Base-by-base conservation (phyloP, 2,888 invertebrate species). In the Trichogramma evanescens region DNA sequence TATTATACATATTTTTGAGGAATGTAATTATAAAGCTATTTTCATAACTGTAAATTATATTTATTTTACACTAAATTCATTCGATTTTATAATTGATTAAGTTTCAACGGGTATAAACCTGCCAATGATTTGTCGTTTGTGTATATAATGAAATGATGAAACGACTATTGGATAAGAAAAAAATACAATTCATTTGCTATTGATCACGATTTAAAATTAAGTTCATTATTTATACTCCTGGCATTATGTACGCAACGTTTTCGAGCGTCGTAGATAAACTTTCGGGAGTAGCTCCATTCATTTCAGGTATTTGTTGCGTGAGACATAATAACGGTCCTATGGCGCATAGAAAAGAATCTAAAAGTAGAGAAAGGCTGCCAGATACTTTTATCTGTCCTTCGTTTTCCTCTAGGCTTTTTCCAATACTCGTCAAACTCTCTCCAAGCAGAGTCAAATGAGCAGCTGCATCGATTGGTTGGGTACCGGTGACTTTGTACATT, bases 361-460 rank as follows among this genome's bases (percentile, higher is more conserved):
- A 80, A 9, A 97, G 81, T 9, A 96, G 94, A 0, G 95, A 95
- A 61, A 96, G 83, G 62, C 94, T 95, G 0, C 95, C 96, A 0
- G 95, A 95, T 10, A 96, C 95, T 0, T 95, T 94, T 64, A 95
- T 94, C 78, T 95, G 93, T 8, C 95, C 95, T 86, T 94, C 93
- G 71, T 95, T 95, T 71, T 95, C 95, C 76, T 93, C 94, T 5
- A 96, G 83, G 46, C 95, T 80, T 76, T 93, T 92, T 0, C 97
- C 96, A 68, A 97, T 95, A 72, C 94, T 93, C 52, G 91, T 90
- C 13, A 97, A 82, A 71, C 94, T 95, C 78, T 96, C 96, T 0
- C 96, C 96, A 9, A 97, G 81, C 59, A 96, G 81, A 56, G 94
- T 90, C 7, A 96, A 82, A 77, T 96, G 95, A 0, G 96, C 95